Evolutionary conservation across 2,113 vertebrate species (phyloP), one percentile per base, ranked within the genome.

Genomic region (Chunga burmeisteri): DNA sequence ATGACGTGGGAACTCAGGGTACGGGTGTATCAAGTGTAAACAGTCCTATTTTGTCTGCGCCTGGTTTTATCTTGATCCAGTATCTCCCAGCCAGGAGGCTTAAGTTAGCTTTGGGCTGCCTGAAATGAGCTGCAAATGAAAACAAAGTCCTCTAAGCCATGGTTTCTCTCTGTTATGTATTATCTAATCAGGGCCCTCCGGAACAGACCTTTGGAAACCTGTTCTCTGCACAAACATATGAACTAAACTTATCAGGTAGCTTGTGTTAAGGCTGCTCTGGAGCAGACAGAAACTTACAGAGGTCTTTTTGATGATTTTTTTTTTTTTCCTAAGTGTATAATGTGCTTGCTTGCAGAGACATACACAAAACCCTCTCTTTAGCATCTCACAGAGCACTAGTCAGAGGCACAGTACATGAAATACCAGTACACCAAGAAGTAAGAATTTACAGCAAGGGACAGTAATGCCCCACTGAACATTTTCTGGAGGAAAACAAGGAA

Each of bases 121-220:
- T 88, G 36, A 90, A 90, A 73, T 81, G 86, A 94, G n/a, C 88
- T 88, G 81, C 91, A 96, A 94, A 93, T 58, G 83, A 96, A 96
- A 96, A 96, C 80, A 84, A 89, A 95, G 73, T 93, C 93, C 86
- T 96, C 75, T 63, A 87, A 94, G 62, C 50, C 22, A 0, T 49
- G 46, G 15, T 66, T 82, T 83, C 42, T 88, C 88, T 73, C 61
- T 86, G 88, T 95, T 92, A 10, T 0, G 7, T 81, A 25, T 95
- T 95, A 96, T 93, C 94, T 94, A 95, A 96, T 96, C 89, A 74
- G 73, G 52, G n/a, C 38, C 78, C 25, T 83, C 68, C 1, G 7
- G 32, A 88, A 59, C 80, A 84, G 86, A 77, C 55, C n/a, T 89
- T 94, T 95, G 77, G 86, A 94, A 96, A 91, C 47, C 42, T 70